Conservation (phyloP, 2,797 vertebrate species). For the Cuculus canorus region DNA sequence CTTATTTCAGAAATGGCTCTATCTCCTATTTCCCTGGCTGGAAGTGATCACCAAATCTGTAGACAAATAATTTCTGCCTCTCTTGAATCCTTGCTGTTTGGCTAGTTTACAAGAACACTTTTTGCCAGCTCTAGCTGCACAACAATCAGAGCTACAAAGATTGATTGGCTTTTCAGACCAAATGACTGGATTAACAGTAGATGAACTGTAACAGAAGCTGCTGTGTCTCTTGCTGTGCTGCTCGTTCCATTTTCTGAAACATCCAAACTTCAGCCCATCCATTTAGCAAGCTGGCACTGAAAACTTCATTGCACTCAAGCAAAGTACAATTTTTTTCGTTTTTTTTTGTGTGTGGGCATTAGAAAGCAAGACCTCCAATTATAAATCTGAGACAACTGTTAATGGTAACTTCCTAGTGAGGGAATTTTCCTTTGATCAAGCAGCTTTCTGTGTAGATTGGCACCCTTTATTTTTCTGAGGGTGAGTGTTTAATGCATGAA, state of each 20-base stretch:
- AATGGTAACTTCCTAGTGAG: background rate
- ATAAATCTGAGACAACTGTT: background rate
- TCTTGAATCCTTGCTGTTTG: background rate
- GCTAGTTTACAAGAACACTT: background rate
- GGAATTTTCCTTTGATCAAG: background rate
- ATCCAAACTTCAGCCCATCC: background rate
- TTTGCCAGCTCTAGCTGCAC: background rate
- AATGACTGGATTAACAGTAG: constrained; percentile 27
- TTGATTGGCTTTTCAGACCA: background rate
- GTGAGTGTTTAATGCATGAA: background rate
- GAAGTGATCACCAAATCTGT: background rate
- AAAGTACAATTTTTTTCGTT: background rate
- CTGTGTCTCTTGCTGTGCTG: background rate
- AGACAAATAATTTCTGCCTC: background rate
- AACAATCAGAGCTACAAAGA: background rate
- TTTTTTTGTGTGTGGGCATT: background rate
- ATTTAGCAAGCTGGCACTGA: background rate
- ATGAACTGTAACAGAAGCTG: background rate
- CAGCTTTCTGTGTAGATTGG: background rate
- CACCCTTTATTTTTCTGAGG: background rate
- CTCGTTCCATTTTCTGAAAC: background rate
- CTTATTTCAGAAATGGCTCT: background rate
- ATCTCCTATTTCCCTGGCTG: background rate
- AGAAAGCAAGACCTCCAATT: background rate
- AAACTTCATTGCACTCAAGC: background rate